These are phyloP conservation scores for Genyomyrus donnyi DNA, from an alignment of 2,113 vertebrate genomes.

Conservation along the genomic window DNA sequence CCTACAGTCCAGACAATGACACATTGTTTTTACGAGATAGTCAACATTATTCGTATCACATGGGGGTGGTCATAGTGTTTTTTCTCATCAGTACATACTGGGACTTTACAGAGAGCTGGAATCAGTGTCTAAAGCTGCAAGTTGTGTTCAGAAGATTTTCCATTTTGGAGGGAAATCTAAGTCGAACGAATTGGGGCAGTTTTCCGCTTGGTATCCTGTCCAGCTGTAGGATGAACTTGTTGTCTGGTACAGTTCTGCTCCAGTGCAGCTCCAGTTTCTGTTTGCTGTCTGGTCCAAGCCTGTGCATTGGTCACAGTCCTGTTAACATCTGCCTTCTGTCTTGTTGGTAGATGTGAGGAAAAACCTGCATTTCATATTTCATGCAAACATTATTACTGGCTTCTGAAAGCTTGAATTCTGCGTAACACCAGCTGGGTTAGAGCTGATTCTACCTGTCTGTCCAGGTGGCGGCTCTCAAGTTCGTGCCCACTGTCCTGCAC, in stretches of 20 bases:
- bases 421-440: background rate
- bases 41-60: background rate
- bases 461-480: slow-evolving; percentile 94
- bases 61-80: background rate
- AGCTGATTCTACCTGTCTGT: slow-evolving; percentile 27
- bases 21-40: background rate
- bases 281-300: background rate
- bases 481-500: slow-evolving; percentile 86
- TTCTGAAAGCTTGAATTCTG: background rate
- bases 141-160: background rate
- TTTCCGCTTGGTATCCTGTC: background rate
- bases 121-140: background rate
- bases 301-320: background rate
- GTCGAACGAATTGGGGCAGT: background rate
- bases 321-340: background rate
- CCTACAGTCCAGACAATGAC: background rate
- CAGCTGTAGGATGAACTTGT: background rate
- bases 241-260: background rate
- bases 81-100: background rate
- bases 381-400: background rate
- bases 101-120: background rate
- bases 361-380: background rate
- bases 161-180: background rate
- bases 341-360: background rate
- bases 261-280: background rate